A percentile compares a stretch with the other conserved stretches of the same genome.
These are phyloP conservation scores for Lymantria monacha DNA, from an alignment of 2,888 invertebrate genomes.

Conservation along the genomic window DNA sequence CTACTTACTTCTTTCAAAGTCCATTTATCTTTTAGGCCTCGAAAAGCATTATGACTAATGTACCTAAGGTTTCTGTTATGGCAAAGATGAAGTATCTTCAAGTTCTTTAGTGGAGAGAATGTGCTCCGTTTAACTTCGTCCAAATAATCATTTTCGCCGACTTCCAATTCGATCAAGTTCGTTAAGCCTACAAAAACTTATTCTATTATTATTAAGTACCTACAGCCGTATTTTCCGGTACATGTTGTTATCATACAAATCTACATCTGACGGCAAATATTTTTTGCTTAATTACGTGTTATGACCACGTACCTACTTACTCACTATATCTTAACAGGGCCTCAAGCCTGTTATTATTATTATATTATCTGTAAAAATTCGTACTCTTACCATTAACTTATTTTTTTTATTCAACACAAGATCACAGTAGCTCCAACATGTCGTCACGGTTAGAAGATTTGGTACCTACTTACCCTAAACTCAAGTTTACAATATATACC, in stretches of 20 bases:
- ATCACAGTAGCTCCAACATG: too few relatives aligned
- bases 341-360: too few relatives aligned
- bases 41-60: conserved; percentile 83
- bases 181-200: conserved; percentile 69
- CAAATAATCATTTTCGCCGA: conserved; percentile 81
- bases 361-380: too few relatives aligned
- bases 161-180: conserved; percentile 81
- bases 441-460: too few relatives aligned
- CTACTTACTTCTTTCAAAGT: conserved; percentile 77
- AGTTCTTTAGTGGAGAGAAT: conserved; percentile 72
- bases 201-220: conserved; percentile 30
- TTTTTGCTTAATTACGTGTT: conserved; percentile 15
- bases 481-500: background rate
- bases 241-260: conserved; percentile 14
- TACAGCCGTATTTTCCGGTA: background rate
- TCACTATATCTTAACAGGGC: too few relatives aligned
- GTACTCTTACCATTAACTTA: too few relatives aligned
- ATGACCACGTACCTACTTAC: background rate
- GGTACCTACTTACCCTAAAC: too few relatives aligned
- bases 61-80: conserved; percentile 78
- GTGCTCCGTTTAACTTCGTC: conserved; percentile 79
- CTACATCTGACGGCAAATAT: conserved; percentile 14
- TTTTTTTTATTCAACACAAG: too few relatives aligned
- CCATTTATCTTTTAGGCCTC: conserved; percentile 73
- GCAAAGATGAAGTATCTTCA: conserved; percentile 71